Evolutionary conservation across 2,113 vertebrate species (phyloP), one percentile per base, ranked within the genome.

Genomic region (Sprattus sprattus): DNA sequence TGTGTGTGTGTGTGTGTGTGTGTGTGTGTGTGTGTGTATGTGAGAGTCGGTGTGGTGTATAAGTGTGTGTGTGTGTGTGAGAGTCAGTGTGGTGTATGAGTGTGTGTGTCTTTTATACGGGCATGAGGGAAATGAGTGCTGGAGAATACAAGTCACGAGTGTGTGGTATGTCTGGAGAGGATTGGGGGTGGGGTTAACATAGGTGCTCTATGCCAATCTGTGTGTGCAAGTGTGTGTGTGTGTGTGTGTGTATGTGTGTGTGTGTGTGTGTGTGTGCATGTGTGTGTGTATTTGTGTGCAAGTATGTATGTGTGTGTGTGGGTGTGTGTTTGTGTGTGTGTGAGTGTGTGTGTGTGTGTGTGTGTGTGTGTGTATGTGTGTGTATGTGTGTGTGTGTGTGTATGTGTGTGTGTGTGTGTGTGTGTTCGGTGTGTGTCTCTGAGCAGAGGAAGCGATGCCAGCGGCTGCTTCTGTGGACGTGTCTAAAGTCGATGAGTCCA

Each of bases 341-440:
- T 46, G 46, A 44, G 20, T 82, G 45, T 28, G 52, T 87, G 64
- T 85, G 20, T 52, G 71, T 82, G 57, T 78, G 71, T 84, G 84
- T 88, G 83, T 89, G 60, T 57, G 47, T 86, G 32, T 75, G 57
- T 75, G 57, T 86, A 0, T 15, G 83, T 46, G 46, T 32, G n/a
- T 49, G 60, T 46, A 46, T 80, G 83, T 78, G 83, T 44, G 64
- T 13, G 25, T 13, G 64, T 25, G 60, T 67, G 60, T 25, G 60
- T 67, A 9, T 28, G 25, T 71, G 64, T 45, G 83, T 89, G 83
- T 84, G 85, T 86, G 64, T 13, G 25, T 13, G 64, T 25, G 60
- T 67, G 60, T 25, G 60, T 67, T 9, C 10, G 25, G 64, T 45
- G 83, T 89, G 83, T 84, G 85, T 86, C 90, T 90, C 84, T 87